Base-by-base conservation (phyloP, 1,140 invertebrate genomes). In the Harpegnathos saltator region DNA sequence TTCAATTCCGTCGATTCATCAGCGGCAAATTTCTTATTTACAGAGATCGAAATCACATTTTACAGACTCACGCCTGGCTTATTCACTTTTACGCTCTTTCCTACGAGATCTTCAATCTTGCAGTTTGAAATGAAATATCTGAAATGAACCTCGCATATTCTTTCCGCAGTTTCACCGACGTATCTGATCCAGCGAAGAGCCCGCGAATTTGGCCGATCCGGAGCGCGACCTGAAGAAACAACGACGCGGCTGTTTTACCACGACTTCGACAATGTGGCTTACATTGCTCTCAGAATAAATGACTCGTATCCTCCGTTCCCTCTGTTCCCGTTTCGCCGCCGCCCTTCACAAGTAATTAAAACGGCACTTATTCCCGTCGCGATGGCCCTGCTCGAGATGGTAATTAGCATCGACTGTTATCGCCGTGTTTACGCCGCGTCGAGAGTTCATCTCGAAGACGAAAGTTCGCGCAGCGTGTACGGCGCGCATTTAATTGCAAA, bases 321-420 rank as follows among this genome's bases (percentile, higher is more conserved):
- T 54, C 11, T 15, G 44, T 15, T 58, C 19, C 5, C 17, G 54
- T 3, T 5, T 48, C 19, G 26, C 48, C 58, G 9, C 4, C 65
- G n/a, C 22, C 50, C 9, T 33, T 44, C 4, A n/a, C 38, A 59
- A 66, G 82, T 83, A 89, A 91, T 91, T 91, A 90, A 87, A 89
- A 65, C 83, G 77, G 82, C 85, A 84, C 86, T 89, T 89, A 91
- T 89, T 82, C 58, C 62, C 81, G 63, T 90, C 89, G 89, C 88
- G 69, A 62, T 14, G n/a, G 69, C 59, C 78, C 66, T 52, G 48
- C 58, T 66, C 22, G 54, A 52, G 73, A 90, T 72, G 82, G 68
- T 91, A 89, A 90, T 90, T 90, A 89, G 85, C 83, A 91, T 90
- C 61, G 88, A 83, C 82, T 87, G 74, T 65, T 69, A 86, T 85